Conservation (phyloP, 2,113 vertebrate genomes). For the Nibea albiflora region DNA sequence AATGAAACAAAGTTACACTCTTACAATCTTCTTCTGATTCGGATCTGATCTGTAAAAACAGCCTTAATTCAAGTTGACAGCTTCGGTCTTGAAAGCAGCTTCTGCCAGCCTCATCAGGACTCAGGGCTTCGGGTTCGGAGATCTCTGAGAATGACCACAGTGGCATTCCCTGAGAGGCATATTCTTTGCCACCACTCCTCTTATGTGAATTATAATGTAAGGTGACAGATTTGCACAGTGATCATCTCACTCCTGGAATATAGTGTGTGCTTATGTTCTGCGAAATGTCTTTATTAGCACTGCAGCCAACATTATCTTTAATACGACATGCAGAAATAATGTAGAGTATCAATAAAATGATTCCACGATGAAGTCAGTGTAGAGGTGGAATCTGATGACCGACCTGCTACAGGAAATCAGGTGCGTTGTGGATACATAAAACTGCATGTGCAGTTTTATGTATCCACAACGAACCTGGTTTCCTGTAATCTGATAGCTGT, state of each 20-base stretch:
- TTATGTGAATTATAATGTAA: conserved; percentile 15
- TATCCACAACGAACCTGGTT: neutral
- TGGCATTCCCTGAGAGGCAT: conserved; percentile 32
- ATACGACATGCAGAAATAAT: neutral
- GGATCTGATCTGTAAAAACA: conserved; percentile 24
- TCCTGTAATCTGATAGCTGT: neutral
- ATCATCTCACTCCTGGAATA: neutral
- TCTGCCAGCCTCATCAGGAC: conserved; percentile 25
- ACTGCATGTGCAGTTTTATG: neutral
- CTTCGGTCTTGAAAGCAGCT: conserved; percentile 39
- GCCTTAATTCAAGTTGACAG: conserved; percentile 32
- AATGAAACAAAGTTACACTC: neutral
- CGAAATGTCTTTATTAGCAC: neutral
- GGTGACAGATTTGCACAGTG: neutral
- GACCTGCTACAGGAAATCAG: neutral
- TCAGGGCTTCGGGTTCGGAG: conserved; percentile 16
- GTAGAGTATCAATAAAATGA: neutral
- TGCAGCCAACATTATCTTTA: neutral
- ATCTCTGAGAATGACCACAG: conserved; percentile 40
- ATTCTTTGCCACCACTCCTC: conserved; percentile 29
- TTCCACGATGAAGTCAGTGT: neutral
- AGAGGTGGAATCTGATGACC: neutral
- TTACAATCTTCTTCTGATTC: neutral
- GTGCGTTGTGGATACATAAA: neutral
- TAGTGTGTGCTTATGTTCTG: neutral